Percentiles rank a stretch among this genome's conserved stretches.
Evolutionary conservation across 2,113 vertebrate species (phyloP).

Genomic region (Cynopterus brachyotis): DNA sequence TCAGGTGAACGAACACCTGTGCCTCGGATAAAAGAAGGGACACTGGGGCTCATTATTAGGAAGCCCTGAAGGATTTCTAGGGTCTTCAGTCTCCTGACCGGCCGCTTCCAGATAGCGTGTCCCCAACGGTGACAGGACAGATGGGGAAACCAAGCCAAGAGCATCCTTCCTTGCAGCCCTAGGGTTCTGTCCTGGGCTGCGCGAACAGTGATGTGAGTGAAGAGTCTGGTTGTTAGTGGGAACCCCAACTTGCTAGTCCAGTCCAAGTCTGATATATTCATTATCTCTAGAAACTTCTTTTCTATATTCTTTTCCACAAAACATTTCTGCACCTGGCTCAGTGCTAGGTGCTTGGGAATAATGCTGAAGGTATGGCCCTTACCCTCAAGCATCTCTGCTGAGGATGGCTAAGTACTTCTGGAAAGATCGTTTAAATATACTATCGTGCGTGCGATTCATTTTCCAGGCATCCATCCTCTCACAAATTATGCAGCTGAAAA

Average conservation of each 20-base stretch:
- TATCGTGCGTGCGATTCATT: background rate
- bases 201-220: rapidly evolving
- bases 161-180: background rate
- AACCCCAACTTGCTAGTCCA: background rate
- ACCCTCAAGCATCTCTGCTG: background rate
- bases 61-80: background rate
- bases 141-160: background rate
- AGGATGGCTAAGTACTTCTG: background rate
- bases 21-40: background rate
- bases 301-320: background rate
- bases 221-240: background rate
- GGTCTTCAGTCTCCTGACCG: background rate
- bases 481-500: background rate
- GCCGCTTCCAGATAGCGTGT: background rate
- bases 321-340: background rate
- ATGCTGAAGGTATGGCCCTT: background rate
- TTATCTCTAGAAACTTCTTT: background rate
- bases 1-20: background rate
- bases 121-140: background rate
- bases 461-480: background rate
- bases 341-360: background rate
- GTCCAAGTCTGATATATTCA: background rate
- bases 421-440: background rate
- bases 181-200: background rate
- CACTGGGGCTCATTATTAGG: background rate